Evolutionary conservation across 2,113 vertebrate genomes (phyloP).

Genomic region (Centropus bengalensis): DNA sequence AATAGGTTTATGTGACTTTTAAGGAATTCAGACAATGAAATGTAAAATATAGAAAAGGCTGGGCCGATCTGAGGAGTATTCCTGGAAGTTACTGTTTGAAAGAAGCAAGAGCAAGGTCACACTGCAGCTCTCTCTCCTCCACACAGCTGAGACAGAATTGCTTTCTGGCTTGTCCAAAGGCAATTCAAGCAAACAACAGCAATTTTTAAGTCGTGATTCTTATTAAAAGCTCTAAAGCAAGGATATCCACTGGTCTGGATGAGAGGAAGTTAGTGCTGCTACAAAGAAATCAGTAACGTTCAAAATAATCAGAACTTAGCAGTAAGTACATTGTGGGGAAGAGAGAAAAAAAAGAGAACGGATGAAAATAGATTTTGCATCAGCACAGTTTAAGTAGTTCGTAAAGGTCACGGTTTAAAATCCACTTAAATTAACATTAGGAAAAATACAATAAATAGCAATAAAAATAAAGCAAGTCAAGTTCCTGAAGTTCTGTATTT

Average conservation of each 20-base stretch:
- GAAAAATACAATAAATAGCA: background rate
- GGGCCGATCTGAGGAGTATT: background rate
- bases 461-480: background rate
- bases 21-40: background rate
- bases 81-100: background rate
- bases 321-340: background rate
- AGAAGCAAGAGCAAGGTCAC: constrained; percentile 4
- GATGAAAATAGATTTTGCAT: background rate
- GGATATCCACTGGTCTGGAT: background rate
- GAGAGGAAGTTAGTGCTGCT: background rate
- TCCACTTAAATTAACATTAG: background rate
- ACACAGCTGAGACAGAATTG: background rate
- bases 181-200: background rate
- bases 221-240: constrained; percentile 1
- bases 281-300: background rate
- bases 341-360: background rate
- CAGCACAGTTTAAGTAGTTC: background rate
- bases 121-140: background rate
- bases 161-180: background rate
- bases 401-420: background rate
- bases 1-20: background rate
- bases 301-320: background rate
- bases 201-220: background rate
- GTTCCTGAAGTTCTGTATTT: background rate
- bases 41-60: constrained; percentile 9